phyloP scores from a whole-genome alignment of 30 jellyfish, hydroid and myxozoan species.

The Turritopsis rubra region DNA sequence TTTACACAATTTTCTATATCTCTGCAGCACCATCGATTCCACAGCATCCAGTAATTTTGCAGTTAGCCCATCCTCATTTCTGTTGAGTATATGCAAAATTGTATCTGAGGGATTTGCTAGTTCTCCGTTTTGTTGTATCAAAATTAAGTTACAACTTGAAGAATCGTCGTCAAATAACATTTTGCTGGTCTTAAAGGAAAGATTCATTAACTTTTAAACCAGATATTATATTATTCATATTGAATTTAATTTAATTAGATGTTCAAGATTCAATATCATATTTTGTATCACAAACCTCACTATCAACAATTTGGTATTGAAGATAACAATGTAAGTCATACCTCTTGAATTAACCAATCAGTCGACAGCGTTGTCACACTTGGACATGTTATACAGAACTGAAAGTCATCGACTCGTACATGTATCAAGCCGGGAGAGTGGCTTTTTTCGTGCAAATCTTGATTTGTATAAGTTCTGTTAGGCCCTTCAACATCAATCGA shows the following conservation, averaged over 20 bases:
- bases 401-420: background rate
- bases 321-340: background rate
- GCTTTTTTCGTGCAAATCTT: background rate
- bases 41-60: background rate
- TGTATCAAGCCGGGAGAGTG: background rate
- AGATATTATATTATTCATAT: no score
- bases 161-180: background rate
- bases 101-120: background rate
- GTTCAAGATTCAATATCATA: no score
- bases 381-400: constrained; percentile 6
- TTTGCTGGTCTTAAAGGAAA: background rate
- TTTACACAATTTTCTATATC: background rate
- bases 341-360: constrained; percentile 7
- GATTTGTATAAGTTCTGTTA: no score
- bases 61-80: background rate
- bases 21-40: background rate
- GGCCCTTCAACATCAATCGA: background rate
- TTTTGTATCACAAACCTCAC: no score
- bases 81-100: background rate
- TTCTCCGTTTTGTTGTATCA: background rate
- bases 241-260: no score
- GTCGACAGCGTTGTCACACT: background rate
- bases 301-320: background rate
- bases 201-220: background rate
- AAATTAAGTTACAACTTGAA: background rate